Evolutionary conservation across 2,888 invertebrate genomes (phyloP).

Genomic region (Pyrrhia umbra): DNA sequence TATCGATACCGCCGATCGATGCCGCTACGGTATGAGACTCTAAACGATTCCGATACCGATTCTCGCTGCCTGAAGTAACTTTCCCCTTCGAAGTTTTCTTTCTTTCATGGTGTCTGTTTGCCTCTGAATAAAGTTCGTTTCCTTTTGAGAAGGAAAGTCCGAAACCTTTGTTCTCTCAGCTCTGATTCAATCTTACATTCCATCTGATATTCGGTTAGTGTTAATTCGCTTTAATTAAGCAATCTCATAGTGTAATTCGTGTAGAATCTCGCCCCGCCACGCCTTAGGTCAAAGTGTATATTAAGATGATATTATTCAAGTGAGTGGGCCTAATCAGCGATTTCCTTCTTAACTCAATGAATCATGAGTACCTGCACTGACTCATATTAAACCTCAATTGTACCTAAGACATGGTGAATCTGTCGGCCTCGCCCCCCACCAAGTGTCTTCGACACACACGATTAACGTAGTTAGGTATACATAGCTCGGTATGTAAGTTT

Average conservation of each 20-base stretch:
- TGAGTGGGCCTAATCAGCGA: conserved; percentile 73
- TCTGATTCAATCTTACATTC: conserved; percentile 63
- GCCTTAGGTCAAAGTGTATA: conserved; percentile 72
- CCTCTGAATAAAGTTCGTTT: conserved; percentile 76
- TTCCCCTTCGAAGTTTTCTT: conserved; percentile 62
- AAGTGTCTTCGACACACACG: conserved; percentile 73
- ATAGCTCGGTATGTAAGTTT: conserved; percentile 73
- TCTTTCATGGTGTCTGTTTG: conserved; percentile 53
- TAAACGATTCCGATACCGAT: conserved; percentile 54
- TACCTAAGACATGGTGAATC: conserved; percentile 72
- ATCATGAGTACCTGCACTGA: conserved; percentile 68
- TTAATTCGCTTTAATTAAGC: conserved; percentile 59
- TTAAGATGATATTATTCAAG: conserved; percentile 53
- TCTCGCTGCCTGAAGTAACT: conserved; percentile 64
- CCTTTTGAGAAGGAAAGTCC: conserved; percentile 77
- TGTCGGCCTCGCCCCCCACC: conserved; percentile 80
- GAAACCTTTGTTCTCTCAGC: conserved; percentile 71
- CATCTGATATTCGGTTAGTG: conserved; percentile 61
- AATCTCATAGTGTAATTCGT: conserved; percentile 61
- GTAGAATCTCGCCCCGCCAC: conserved; percentile 55
- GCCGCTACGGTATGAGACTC: conserved; percentile 56
- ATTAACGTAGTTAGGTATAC: conserved; percentile 69
- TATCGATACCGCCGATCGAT: conserved; percentile 58
- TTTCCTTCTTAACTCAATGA: conserved; percentile 78
- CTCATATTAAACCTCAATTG: conserved; percentile 72